Evolutionary conservation across 2,888 invertebrate genomes (phyloP), one percentile per base, ranked within the genome.

Genomic region (Chrysomela aeneicollis): DNA sequence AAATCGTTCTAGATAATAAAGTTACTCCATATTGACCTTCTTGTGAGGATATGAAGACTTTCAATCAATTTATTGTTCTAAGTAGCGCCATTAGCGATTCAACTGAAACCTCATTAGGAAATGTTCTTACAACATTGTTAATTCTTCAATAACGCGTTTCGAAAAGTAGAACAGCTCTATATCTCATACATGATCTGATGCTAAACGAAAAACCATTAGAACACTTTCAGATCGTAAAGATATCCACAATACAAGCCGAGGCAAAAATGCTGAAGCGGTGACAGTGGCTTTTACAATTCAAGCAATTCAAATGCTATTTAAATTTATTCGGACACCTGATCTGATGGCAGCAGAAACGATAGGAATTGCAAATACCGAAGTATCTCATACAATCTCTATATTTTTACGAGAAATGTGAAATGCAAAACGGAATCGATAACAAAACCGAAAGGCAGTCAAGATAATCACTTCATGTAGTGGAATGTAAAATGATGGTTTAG

Each of bases 271-370:
- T 17, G 12, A 58, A 22, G 57, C 62, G 50, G 18, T 42, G 30
- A 49, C 37, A 49, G 22, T 57, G 35, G 19, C 21, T 51, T 60
- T 52, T 18, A 18, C 37, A 52, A 26, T 46, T 47, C 26, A 21
- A 21, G 18, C 26, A 50, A 50, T 17, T 51, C 22, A 35, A 59
- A 66, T 62, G 51, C 42, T 51, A 66, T 66, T 62, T 18, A 66
- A 66, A 66, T 66, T 62, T 62, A 66, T 66, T 62, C 66, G 52
- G 59, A 66, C 66, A 66, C 59, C 62, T 66, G 66, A 66, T 62
- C 62, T 53, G 60, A 64, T 50, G 61, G 35, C 52, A 37, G 54
- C 22, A 51, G 19, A 26, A 51, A 21, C 32, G n/a, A 50, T 53
- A 49, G 52, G 63, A 63, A 63, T 59, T 63, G 63, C 59, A 59